Evolutionary conservation across 2,797 vertebrate species (phyloP), one percentile per base, ranked within the genome.

Genomic region (Notolabrus celidotus): DNA sequence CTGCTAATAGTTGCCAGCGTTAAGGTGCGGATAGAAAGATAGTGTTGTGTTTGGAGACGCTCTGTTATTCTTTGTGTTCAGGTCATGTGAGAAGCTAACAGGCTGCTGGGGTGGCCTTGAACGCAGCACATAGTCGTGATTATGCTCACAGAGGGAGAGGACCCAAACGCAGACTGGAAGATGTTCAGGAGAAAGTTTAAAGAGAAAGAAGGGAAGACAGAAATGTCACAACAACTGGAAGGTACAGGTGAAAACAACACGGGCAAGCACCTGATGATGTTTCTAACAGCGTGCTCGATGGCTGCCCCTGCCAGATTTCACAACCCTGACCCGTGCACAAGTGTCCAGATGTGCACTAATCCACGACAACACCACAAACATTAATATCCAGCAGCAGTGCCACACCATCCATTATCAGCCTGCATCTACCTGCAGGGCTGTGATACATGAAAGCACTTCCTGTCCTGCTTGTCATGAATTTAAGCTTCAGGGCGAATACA

Each of bases 381-480:
- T 60, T 86, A 59, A 81, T 76, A 76, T 45, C 39, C 39, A 20
- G 41, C 63, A 71, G 56, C 65, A 66, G 63, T 14, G 53, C 62
- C 73, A 60, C 62, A 76, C 80, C 54, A 86, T 88, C 84, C 80
- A 88, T 89, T 85, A 88, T 38, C 78, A 71, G 68, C 81, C 80
- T 56, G 61, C 69, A 75, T 77, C 70, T 85, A 88, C 86, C 86
- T 84, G 78, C 66, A 88, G 77, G 75, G 63, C 71, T 82, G 76
- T 87, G 77, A 89, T 86, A 89, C 84, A 84, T 77, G 77, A 84
- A 89, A 89, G 91, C 84, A 83, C 68, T 71, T 77, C 83, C 52
- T 83, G 74, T 85, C 87, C 77, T 90, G 85, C 88, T 88, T 85
- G 85, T 88, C 86, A 89, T 93, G 86, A 92, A 92, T 91, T 87